Conservation (phyloP, 2,113 vertebrate species). For the Pachyramphus minor region DNA sequence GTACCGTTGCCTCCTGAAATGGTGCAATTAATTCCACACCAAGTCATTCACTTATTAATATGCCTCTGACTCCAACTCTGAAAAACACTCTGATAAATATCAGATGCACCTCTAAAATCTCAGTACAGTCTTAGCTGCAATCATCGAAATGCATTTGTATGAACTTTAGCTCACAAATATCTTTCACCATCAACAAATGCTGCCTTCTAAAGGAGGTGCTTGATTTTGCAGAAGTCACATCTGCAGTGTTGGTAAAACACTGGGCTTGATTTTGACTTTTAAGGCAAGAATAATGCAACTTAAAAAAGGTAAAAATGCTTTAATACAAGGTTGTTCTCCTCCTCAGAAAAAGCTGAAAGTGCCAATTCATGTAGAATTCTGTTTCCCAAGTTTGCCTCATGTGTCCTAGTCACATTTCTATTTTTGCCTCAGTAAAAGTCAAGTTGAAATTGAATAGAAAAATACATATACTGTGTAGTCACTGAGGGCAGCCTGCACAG, state of each 20-base stretch:
- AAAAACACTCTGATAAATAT: neutral
- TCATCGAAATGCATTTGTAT: neutral
- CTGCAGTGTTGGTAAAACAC: neutral
- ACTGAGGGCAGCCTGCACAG: neutral
- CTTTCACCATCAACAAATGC: neutral
- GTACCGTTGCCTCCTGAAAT: fast-evolving
- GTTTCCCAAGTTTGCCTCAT: neutral
- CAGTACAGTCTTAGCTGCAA: neutral
- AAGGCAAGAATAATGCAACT: neutral
- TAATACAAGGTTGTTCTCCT: neutral
- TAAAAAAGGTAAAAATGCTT: neutral
- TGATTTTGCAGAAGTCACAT: neutral
- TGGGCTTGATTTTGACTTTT: neutral
- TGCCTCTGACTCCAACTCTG: neutral
- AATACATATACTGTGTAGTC: neutral
- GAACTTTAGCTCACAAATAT: neutral
- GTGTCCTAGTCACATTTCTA: neutral
- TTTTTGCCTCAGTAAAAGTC: neutral
- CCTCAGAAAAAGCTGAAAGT: neutral
- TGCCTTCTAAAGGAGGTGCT: neutral
- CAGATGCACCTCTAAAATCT: neutral
- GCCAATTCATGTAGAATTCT: neutral
- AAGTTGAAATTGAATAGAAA: neutral
- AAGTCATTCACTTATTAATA: neutral
- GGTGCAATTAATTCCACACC: neutral